Evolutionary conservation across 92 coral and sea anemone genomes (phyloP), one percentile per base, ranked within the genome.

Genomic region (Hydrozoanthus gracilis): DNA sequence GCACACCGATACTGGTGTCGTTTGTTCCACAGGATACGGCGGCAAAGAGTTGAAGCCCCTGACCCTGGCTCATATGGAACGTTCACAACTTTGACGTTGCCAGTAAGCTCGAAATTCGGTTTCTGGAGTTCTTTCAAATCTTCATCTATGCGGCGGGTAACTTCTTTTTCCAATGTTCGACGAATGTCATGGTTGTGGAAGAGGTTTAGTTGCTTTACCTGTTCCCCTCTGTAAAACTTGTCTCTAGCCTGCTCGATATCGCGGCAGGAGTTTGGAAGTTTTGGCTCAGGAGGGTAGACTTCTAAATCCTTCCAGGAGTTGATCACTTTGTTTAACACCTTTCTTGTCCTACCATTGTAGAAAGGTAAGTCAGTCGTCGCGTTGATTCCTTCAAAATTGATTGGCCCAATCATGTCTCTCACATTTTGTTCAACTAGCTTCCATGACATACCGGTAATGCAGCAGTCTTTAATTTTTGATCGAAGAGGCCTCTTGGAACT

Each of bases 31-130:
- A 92, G 44, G n/a, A 92, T 87, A 46, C 92, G 87, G 15, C 95
- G 89, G 50, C 95, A 89, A 13, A 92, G 84, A 0, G 95, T 92
- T 0, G 95, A 82, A 39, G 92, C 95, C 7, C 95, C 95, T 51
- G 95, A 87, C 15, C 95, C 95, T 6, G 91, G 82, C 64, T 92
- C 95, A 45, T 92, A 92, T 14, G 89, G 82, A 14, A 92, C 62
- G 27, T 54, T 87, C 8, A 92, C 89, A 17, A 86, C 90, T 80
- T 78, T 86, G 11, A 89, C 92, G 69, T 79, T 64, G 50, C 88
- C 47, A 44, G 39, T 75, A 65, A 46, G 56, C 27, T 92, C 92
- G 15, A 46, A 50, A 18, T 17, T 69, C 10, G 83, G 79, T 18
- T 66, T 83, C 66, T 71, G 44, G 18, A 92, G 64, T 51, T 74